These are phyloP conservation scores for Clytia hemisphaerica DNA, from an alignment of 30 jellyfish, hydroid and myxozoan genomes.

Conservation along the genomic window DNA sequence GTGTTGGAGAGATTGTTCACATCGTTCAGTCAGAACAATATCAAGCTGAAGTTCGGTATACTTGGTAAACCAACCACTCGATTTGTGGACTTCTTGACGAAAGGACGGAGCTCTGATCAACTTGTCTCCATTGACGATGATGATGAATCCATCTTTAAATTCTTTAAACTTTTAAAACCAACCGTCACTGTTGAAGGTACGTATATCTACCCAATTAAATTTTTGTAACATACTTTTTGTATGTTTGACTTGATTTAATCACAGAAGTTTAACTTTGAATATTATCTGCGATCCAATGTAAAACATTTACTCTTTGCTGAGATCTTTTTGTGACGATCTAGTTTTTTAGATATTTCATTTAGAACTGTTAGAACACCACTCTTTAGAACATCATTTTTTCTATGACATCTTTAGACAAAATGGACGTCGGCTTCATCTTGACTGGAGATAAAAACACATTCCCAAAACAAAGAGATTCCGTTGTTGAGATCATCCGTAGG, in stretches of 20 bases:
- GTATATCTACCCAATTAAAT: no score
- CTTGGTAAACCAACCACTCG: not conserved
- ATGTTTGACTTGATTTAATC: no score
- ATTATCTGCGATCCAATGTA: no score
- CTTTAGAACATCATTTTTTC: no score
- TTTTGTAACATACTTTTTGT: no score
- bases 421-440: not conserved
- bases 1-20: not conserved
- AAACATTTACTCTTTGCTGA: no score
- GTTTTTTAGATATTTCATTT: no score
- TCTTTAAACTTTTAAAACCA: not conserved
- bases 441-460: not conserved
- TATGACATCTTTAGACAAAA: not conserved
- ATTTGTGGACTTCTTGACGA: not conserved
- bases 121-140: not conserved
- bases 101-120: not conserved
- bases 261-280: no score
- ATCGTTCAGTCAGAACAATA: not conserved
- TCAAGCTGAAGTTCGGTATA: conserved; percentile 5
- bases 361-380: no score
- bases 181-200: not conserved
- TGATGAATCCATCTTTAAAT: not conserved
- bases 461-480: conserved; percentile 5
- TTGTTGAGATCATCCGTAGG: not conserved
- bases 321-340: no score